Evolutionary conservation across 2,888 invertebrate species (phyloP).

Genomic region (Baronia brevicornis): DNA sequence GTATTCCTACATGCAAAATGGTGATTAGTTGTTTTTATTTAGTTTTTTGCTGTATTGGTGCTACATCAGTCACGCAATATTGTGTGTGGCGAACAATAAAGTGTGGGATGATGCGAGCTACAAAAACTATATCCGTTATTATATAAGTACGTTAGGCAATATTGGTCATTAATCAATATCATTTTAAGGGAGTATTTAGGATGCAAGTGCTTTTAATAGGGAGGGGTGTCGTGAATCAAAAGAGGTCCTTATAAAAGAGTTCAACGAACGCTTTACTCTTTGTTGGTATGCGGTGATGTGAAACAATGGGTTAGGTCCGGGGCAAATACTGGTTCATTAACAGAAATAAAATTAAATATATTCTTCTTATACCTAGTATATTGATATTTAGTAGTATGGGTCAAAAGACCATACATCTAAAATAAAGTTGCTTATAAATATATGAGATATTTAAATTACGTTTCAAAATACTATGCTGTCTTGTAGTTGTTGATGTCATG

Average conservation of each 20-base stretch:
- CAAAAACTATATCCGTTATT: constrained; percentile 51
- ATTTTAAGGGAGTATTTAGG: constrained; percentile 26
- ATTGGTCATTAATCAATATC: constrained; percentile 37
- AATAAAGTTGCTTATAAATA: no score
- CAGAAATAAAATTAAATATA: constrained; percentile 14
- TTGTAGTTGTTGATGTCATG: no score
- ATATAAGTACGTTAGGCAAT: constrained; percentile 26
- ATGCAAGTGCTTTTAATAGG: constrained; percentile 9
- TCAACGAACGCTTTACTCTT: constrained; percentile 67
- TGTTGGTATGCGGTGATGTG: constrained; percentile 52
- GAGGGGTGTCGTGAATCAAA: constrained; percentile 14
- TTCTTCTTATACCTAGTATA: no score
- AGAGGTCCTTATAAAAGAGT: constrained; percentile 68
- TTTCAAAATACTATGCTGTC: no score
- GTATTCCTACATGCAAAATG: not conserved
- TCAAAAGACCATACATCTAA: no score
- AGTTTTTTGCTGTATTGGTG: constrained; percentile 27
- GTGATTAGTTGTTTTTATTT: constrained; percentile 18
- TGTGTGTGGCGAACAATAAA: constrained; percentile 28
- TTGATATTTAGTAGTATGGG: no score
- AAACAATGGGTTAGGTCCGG: constrained; percentile 43
- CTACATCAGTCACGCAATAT: constrained; percentile 44
- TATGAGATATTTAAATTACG: no score
- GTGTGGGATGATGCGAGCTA: constrained; percentile 32
- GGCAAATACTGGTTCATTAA: constrained; percentile 23